phyloP scores from a whole-genome alignment of 2,797 vertebrate genomes.

The Nothura maculosa region DNA sequence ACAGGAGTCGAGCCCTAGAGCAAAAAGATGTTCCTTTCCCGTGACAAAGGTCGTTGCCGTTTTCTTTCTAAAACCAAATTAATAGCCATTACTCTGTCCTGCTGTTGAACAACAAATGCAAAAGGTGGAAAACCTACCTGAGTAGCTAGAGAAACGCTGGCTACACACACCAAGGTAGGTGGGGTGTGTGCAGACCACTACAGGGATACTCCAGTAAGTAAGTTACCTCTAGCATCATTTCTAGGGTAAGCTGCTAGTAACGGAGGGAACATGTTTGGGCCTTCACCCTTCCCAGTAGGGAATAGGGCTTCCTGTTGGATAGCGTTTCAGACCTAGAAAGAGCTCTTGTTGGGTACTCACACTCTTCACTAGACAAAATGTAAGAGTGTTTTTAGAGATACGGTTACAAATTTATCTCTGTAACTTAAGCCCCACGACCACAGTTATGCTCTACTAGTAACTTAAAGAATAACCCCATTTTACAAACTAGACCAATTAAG shows the following conservation, averaged over 20 bases:
- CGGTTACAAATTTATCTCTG: background rate
- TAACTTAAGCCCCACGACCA: background rate
- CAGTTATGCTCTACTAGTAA: background rate
- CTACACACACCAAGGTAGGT: conserved; percentile 22
- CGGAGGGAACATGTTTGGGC: background rate
- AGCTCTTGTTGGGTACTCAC: no score
- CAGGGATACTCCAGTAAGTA: background rate
- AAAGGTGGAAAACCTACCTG: conserved; percentile 8
- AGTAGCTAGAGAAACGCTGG: conserved; percentile 5
- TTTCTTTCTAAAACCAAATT: background rate
- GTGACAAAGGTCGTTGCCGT: conserved; percentile 11
- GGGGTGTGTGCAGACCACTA: background rate
- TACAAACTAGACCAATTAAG: background rate
- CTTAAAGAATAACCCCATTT: background rate
- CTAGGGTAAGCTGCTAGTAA: background rate
- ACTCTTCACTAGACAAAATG: background rate
- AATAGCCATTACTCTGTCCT: background rate
- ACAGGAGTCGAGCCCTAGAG: conserved; percentile 96
- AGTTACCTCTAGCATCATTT: background rate
- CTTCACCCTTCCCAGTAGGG: background rate
- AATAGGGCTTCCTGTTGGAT: background rate
- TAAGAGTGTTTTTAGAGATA: background rate
- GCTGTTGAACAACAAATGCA: background rate
- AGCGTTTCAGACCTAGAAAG: background rate
- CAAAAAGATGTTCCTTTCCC: conserved; percentile 68